A percentile compares a stretch with the other conserved stretches of the same genome.
phyloP scores from a whole-genome alignment of 2,888 invertebrate species.

The Axea sp. region DNA sequence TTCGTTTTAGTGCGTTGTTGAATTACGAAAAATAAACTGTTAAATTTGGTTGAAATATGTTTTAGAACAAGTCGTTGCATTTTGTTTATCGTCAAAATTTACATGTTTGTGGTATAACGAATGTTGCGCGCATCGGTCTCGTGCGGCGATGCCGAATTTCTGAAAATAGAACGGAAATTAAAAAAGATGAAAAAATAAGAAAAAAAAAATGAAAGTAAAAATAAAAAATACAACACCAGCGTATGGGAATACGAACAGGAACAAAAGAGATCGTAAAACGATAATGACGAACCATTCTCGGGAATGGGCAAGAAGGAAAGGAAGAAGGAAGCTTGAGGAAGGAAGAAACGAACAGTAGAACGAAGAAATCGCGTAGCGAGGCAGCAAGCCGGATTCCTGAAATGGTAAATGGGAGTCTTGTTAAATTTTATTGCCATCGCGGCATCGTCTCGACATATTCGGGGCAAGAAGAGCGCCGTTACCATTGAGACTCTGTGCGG shows the following conservation, averaged over 20 bases:
- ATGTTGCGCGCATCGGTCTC: too few species aligned
- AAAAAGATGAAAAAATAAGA: slow-evolving; percentile 1
- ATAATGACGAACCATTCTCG: slow-evolving; percentile 42
- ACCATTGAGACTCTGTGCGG: slow-evolving; percentile 66
- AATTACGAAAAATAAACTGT: too few species aligned
- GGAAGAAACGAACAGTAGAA: slow-evolving; percentile 60
- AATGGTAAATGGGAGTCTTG: slow-evolving; percentile 74
- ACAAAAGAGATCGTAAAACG: slow-evolving; percentile 49
- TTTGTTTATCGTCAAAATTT: too few species aligned
- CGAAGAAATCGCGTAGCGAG: slow-evolving; percentile 48
- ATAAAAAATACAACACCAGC: background rate
- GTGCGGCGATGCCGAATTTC: background rate
- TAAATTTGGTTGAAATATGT: too few species aligned
- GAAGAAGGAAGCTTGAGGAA: slow-evolving; percentile 41
- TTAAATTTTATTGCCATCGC: slow-evolving; percentile 75
- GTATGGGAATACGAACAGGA: slow-evolving; percentile 22
- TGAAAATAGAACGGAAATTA: slow-evolving; percentile 6
- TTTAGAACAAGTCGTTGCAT: too few species aligned
- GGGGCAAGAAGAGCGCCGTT: slow-evolving; percentile 68
- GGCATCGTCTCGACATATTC: slow-evolving; percentile 64
- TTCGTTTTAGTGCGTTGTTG: too few species aligned
- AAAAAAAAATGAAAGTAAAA: too few species aligned
- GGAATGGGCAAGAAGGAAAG: slow-evolving; percentile 35
- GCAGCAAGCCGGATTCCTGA: slow-evolving; percentile 68
- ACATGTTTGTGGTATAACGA: too few species aligned